Evolutionary conservation across 1,140 invertebrate species (phyloP).

Genomic region (Aphidius ervi): DNA sequence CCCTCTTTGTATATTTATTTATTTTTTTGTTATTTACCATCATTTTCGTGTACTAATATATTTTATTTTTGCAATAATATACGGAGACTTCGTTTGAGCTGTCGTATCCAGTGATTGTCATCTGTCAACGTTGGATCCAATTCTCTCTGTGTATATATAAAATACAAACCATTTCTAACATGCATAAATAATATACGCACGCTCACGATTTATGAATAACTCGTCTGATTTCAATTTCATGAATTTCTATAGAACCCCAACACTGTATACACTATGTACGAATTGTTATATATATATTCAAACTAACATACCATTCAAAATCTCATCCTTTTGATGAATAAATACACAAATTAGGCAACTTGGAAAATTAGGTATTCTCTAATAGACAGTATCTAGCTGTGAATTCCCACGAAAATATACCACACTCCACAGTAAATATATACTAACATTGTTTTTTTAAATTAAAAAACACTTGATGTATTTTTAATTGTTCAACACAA

Average conservation of each 20-base stretch:
- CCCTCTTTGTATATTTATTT: background rate
- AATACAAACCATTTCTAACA: background rate
- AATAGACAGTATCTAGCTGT: no score
- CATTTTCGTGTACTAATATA: background rate
- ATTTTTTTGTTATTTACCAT: background rate
- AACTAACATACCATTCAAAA: no score
- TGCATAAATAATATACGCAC: background rate
- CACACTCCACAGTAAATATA: no score
- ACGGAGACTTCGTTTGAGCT: conserved; percentile 9
- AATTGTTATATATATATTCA: background rate
- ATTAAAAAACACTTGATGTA: no score
- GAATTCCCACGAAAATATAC: no score
- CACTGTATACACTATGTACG: conserved; percentile 6
- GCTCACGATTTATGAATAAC: background rate
- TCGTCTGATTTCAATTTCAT: conserved; percentile 14
- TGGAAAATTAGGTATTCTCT: no score
- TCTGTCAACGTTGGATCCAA: conserved; percentile 29
- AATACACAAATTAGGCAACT: no score
- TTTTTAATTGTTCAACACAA: no score
- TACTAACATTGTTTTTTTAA: no score
- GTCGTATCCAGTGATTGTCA: conserved; percentile 31
- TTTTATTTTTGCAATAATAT: background rate
- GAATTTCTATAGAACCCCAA: conserved; percentile 15
- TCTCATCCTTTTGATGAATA: no score
- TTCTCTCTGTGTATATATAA: conserved; percentile 16